Conservation (phyloP, 2,888 invertebrate species). For the Cerceris rybyensis region DNA sequence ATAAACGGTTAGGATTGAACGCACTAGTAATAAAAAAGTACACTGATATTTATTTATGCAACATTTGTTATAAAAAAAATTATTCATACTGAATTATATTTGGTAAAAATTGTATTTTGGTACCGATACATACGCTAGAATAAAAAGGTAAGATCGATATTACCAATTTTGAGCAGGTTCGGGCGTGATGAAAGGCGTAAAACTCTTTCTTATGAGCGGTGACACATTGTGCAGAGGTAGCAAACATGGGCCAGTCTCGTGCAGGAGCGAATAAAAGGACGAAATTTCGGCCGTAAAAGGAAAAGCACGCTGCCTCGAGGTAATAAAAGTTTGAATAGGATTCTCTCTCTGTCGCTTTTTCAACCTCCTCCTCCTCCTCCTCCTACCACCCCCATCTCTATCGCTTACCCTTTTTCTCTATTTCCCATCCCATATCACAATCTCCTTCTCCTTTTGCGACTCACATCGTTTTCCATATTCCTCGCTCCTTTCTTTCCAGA, state of each 20-base stretch:
- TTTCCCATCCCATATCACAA: too few species aligned
- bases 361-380: not conserved
- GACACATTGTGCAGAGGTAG: slow-evolving; percentile 2
- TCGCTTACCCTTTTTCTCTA: too few species aligned
- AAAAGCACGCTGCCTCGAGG: slow-evolving; percentile 11
- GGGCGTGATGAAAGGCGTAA: not conserved
- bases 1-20: too few species aligned
- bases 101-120: too few species aligned
- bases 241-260: slow-evolving; percentile 7
- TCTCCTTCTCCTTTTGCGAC: too few species aligned
- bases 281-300: slow-evolving; percentile 18
- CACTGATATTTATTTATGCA: too few species aligned
- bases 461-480: too few species aligned
- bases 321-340: slow-evolving; percentile 28
- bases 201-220: not conserved
- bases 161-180: not conserved
- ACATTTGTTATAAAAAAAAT: too few species aligned
- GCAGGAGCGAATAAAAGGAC: slow-evolving; percentile 9
- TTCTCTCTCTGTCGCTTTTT: not conserved
- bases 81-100: not conserved
- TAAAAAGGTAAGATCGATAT: not conserved
- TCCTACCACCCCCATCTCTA: too few species aligned
- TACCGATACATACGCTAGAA: not conserved
- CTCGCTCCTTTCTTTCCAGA: not conserved
- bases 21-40: too few species aligned